These are phyloP conservation scores for Rallus limicola DNA, from an alignment of 2,113 vertebrate genomes.

Conservation along the genomic window DNA sequence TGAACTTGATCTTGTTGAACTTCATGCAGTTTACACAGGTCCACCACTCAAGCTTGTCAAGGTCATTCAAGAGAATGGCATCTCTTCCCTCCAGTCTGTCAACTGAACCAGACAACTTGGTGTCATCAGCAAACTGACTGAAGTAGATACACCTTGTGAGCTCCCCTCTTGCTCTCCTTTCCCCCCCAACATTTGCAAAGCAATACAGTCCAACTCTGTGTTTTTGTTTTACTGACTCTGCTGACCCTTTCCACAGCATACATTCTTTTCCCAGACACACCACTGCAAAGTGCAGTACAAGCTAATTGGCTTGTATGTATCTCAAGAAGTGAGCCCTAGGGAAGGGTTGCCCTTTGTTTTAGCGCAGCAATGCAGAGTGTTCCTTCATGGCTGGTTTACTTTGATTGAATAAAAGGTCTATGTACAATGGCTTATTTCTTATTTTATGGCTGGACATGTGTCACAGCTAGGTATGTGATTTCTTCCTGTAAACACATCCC, in stretches of 20 bases:
- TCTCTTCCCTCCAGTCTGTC: no score
- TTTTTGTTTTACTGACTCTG: background rate
- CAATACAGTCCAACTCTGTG: background rate
- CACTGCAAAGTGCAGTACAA: background rate
- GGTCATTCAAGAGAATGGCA: no score
- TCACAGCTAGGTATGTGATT: background rate
- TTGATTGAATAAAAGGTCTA: background rate
- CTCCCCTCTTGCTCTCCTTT: background rate
- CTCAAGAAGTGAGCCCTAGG: background rate
- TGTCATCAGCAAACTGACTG: background rate
- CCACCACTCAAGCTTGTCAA: no score
- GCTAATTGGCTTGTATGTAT: background rate
- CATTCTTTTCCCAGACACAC: background rate
- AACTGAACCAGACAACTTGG: no score
- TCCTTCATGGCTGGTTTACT: background rate
- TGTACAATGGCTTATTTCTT: background rate
- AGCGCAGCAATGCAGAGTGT: background rate
- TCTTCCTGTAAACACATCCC: background rate
- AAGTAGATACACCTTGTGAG: background rate
- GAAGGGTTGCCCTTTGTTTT: background rate
- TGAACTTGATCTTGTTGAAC: no score
- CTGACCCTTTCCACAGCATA: background rate
- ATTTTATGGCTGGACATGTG: background rate
- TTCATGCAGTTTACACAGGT: no score
- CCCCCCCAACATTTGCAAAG: background rate